These are phyloP conservation scores for Apantesis nais DNA, from an alignment of 2,888 invertebrate genomes.

Conservation along the genomic window DNA sequence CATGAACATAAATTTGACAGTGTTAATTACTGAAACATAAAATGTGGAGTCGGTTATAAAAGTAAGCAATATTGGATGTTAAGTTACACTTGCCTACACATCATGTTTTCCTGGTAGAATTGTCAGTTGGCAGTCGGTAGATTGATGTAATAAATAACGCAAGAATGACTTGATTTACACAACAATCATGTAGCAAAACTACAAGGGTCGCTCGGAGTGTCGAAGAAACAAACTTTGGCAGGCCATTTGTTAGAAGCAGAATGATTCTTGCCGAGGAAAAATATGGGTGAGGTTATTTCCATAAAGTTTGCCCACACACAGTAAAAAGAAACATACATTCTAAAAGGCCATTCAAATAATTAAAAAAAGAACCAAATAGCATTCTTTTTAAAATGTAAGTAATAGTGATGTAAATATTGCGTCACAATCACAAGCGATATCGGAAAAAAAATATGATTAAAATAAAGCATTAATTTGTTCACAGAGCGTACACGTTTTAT, in stretches of 20 bases:
- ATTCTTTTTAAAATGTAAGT: too few species aligned
- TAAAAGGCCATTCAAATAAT: neutral
- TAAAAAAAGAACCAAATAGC: neutral
- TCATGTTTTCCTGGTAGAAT: conserved; percentile 2
- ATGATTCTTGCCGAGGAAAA: neutral
- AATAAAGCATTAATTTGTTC: conserved; percentile 31
- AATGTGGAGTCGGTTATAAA: neutral
- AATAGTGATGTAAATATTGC: too few species aligned
- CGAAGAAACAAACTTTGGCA: neutral
- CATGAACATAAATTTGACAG: neutral
- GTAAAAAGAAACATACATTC: neutral
- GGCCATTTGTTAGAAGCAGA: neutral
- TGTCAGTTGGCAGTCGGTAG: neutral
- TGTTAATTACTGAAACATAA: neutral
- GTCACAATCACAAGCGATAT: neutral
- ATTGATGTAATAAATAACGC: neutral
- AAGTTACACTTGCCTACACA: neutral
- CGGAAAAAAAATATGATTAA: conserved; percentile 17
- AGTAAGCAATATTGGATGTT: neutral
- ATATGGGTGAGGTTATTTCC: neutral
- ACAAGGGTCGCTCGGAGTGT: neutral
- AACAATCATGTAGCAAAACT: neutral
- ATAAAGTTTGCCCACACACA: neutral
- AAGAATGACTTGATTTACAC: neutral
- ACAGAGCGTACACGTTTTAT: conserved; percentile 17